phyloP scores from a whole-genome alignment of 2,797 vertebrate species.

The Esox lucius region DNA sequence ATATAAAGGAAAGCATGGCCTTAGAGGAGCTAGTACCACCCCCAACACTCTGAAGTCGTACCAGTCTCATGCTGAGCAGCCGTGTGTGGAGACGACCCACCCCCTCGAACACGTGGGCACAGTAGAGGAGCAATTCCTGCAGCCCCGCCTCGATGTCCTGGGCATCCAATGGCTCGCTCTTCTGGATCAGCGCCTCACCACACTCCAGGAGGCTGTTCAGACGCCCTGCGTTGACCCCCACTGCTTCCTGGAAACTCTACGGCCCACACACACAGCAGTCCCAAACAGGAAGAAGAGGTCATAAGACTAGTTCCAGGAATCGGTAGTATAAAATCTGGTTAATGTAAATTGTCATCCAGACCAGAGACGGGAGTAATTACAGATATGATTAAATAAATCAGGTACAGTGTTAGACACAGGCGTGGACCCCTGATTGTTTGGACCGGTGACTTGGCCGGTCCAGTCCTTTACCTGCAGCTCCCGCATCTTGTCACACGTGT shows the following conservation, averaged over 20 bases:
- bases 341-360: too few relatives aligned
- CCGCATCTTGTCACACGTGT: constrained; percentile 71
- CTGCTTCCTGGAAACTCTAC: constrained; percentile 77
- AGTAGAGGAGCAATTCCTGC: constrained; percentile 72
- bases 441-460: neutral
- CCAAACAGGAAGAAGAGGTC: neutral
- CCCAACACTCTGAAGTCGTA: constrained; percentile 37
- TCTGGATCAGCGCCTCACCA: constrained; percentile 77
- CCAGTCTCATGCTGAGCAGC: constrained; percentile 84
- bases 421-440: neutral
- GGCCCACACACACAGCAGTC: neutral
- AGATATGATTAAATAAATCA: neutral
- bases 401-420: neutral
- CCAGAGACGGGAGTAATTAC: neutral
- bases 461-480: constrained; percentile 72
- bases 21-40: neutral
- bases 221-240: constrained; percentile 67
- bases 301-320: neutral
- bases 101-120: constrained; percentile 70
- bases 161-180: constrained; percentile 64
- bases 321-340: neutral
- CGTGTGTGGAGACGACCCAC: constrained; percentile 76
- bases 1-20: neutral
- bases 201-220: constrained; percentile 72
- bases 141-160: constrained; percentile 72